These are phyloP conservation scores for Ambastaia sidthimunki DNA, from an alignment of 2,797 vertebrate genomes.

Conservation along the genomic window DNA sequence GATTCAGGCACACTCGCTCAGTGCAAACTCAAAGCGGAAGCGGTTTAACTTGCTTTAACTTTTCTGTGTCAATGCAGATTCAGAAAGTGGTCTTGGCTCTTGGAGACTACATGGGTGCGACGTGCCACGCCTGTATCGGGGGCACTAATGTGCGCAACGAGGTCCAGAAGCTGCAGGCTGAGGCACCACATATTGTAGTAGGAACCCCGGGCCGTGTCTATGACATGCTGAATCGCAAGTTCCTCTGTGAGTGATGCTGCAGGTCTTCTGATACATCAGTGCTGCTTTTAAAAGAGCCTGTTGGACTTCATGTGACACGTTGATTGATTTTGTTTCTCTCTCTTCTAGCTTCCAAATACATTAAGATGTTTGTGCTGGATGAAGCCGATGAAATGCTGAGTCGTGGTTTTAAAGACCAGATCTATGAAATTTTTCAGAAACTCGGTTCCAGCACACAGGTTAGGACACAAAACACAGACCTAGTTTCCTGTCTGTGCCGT, in stretches of 20 bases:
- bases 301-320: too few relatives aligned
- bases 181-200: constrained; percentile 87
- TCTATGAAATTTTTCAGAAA: constrained; percentile 85
- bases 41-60: background rate
- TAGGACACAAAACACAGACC: background rate
- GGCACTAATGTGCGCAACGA: constrained; percentile 88
- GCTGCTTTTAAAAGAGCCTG: background rate
- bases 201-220: constrained; percentile 89
- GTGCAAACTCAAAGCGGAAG: too few relatives aligned
- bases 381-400: constrained; percentile 85
- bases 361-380: constrained; percentile 83
- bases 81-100: constrained; percentile 91
- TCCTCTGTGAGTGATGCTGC: constrained; percentile 78
- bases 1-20: too few relatives aligned
- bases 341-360: constrained; percentile 76
- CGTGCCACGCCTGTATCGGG: constrained; percentile 89
- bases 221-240: constrained; percentile 86
- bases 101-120: constrained; percentile 90
- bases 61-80: constrained; percentile 74
- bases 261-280: background rate
- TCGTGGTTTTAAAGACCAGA: constrained; percentile 84
- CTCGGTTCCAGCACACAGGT: constrained; percentile 82
- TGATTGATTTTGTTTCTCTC: background rate
- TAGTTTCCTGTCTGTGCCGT: too few relatives aligned
- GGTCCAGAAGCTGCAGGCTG: constrained; percentile 84